phyloP scores from a whole-genome alignment of 2,797 vertebrate genomes.

The Micrastur ruficollis region DNA sequence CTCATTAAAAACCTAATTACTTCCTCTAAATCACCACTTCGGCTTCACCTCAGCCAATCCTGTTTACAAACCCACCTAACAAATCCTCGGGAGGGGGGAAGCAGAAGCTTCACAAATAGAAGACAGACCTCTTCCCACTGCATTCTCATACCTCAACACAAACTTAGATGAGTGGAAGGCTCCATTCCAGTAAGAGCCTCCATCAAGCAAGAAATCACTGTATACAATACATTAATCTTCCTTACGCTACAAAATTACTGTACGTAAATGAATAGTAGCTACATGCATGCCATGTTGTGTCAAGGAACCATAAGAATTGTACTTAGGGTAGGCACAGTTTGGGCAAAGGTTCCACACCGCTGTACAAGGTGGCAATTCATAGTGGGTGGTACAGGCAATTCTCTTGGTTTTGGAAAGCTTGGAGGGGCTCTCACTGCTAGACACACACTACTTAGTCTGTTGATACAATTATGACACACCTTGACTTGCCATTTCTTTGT shows the following conservation, averaged over 20 bases:
- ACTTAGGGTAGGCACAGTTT: not conserved
- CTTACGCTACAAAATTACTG: not conserved
- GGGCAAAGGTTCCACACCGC: not conserved
- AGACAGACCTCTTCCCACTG: not conserved
- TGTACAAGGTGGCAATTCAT: not conserved
- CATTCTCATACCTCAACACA: not conserved
- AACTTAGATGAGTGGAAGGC: not conserved
- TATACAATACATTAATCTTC: not conserved
- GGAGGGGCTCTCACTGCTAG: not conserved
- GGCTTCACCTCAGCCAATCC: not conserved
- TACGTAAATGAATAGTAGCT: not conserved
- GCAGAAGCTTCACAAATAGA: not conserved
- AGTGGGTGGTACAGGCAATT: not conserved
- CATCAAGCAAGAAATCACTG: not conserved
- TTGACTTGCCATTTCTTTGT: not conserved
- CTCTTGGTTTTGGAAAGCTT: not conserved
- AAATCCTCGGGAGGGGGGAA: not conserved
- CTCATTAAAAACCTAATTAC: not conserved
- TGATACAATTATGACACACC: not conserved
- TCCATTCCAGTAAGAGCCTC: not conserved
- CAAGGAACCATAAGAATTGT: not conserved
- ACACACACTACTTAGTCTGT: accelerated
- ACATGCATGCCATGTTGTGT: not conserved
- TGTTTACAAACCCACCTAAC: not conserved
- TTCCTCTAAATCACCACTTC: not conserved